Percentiles rank a stretch among this genome's conserved stretches.
Conservation (phyloP, 2,113 vertebrate species). For the Trogon melanurus region DNA sequence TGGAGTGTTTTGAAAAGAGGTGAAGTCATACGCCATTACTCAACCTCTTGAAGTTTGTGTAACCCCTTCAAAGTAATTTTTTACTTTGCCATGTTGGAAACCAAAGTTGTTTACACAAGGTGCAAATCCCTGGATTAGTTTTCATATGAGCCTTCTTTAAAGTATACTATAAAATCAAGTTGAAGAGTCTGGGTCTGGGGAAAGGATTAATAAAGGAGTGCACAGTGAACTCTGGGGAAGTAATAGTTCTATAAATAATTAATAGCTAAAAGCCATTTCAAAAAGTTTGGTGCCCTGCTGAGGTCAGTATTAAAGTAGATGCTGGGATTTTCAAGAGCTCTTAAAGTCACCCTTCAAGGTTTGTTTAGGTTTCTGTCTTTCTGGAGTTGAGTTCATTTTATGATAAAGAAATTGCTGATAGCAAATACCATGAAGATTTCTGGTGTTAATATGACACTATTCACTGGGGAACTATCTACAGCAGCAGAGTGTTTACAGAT, state of each 20-base stretch:
- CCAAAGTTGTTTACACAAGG: conserved; percentile 41
- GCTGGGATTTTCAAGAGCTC: conserved; percentile 37
- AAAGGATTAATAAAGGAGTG: conserved; percentile 40
- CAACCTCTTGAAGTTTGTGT: conserved; percentile 40
- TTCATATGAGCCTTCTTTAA: conserved; percentile 24
- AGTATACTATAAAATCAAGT: conserved; percentile 30
- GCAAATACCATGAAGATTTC: conserved; percentile 40
- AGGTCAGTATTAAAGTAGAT: conserved; percentile 33
- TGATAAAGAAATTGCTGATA: conserved; percentile 47
- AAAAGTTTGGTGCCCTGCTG: conserved; percentile 14
- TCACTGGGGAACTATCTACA: conserved; percentile 24
- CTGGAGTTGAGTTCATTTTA: conserved; percentile 25
- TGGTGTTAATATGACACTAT: conserved; percentile 8
- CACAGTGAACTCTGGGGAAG: not conserved
- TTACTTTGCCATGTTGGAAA: conserved; percentile 32
- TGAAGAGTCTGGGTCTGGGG: conserved; percentile 20
- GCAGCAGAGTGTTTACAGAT: conserved; percentile 40
- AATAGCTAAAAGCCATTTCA: conserved; percentile 57
- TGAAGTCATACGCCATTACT: conserved; percentile 16
- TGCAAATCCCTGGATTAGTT: conserved; percentile 44
- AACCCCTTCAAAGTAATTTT: conserved; percentile 45
- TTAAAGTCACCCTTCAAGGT: conserved; percentile 38
- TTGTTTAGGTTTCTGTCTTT: conserved; percentile 57
- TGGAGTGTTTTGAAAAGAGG: conserved; percentile 9
- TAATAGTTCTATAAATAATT: conserved; percentile 59